Evolutionary conservation across 2,113 vertebrate genomes (phyloP).

Genomic region (Calidris pygmaea): DNA sequence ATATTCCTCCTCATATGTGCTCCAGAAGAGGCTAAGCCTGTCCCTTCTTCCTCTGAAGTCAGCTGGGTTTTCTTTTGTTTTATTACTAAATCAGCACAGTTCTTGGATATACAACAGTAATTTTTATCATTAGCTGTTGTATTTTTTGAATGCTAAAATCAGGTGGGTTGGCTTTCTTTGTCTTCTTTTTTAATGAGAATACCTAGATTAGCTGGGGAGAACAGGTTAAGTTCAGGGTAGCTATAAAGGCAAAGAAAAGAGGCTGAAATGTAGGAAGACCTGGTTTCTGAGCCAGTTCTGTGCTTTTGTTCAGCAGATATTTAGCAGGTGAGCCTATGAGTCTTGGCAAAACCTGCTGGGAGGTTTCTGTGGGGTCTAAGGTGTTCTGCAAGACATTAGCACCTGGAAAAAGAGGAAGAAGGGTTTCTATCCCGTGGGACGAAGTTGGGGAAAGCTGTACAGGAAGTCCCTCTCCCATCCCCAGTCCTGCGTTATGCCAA

Average conservation of each 20-base stretch:
- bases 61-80: not conserved
- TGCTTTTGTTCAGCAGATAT: not conserved
- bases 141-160: not conserved
- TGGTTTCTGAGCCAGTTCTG: not conserved
- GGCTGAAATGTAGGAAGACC: not conserved
- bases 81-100: not conserved
- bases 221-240: not conserved
- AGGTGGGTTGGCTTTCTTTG: not conserved
- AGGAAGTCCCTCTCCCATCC: not conserved
- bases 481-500: not conserved
- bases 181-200: not conserved
- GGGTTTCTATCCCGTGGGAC: not conserved
- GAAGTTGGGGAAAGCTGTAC: not conserved
- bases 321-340: not conserved
- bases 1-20: not conserved
- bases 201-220: not conserved
- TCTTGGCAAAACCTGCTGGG: not conserved
- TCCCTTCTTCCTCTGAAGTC: not conserved
- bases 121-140: not conserved
- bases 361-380: not conserved
- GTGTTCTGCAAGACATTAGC: not conserved
- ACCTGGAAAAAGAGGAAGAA: not conserved
- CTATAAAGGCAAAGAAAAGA: not conserved
- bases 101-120: not conserved
- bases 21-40: not conserved